Conservation (phyloP, 1,140 invertebrate species). For the Drosophila repleta region DNA sequence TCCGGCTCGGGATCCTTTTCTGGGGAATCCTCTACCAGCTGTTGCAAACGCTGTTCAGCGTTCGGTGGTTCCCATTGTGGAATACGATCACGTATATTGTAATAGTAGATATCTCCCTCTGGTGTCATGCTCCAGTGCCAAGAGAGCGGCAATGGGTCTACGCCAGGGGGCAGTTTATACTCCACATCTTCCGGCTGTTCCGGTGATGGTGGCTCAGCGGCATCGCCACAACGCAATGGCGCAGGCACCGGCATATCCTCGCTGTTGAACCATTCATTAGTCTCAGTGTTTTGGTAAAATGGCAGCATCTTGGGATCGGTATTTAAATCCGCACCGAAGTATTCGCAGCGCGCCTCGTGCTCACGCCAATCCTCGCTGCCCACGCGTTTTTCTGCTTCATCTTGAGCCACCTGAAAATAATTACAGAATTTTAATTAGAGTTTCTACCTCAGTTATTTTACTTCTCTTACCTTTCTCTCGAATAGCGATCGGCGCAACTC, state of each 20-base stretch:
- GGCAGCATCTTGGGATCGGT: conserved; percentile 86
- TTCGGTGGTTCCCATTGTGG: conserved; percentile 95
- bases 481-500: conserved; percentile 88
- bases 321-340: conserved; percentile 86
- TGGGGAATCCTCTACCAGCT: conserved; percentile 54
- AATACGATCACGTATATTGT: conserved; percentile 92
- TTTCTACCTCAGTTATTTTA: accelerated
- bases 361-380: conserved; percentile 87
- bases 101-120: conserved; percentile 95
- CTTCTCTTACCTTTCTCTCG: conserved; percentile 85
- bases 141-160: conserved; percentile 89
- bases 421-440: background rate
- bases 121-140: conserved; percentile 94
- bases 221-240: conserved; percentile 72
- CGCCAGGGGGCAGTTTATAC: conserved; percentile 85
- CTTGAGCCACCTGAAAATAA: conserved; percentile 86
- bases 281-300: conserved; percentile 86
- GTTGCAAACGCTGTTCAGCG: conserved; percentile 61
- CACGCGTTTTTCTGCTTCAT: conserved; percentile 87
- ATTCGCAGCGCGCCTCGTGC: conserved; percentile 86
- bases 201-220: conserved; percentile 52
- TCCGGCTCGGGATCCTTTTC: conserved; percentile 33
- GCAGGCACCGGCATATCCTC: conserved; percentile 81
- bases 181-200: conserved; percentile 56
- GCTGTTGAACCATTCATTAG: conserved; percentile 86